Evolutionary conservation across 2,113 vertebrate species (phyloP), one percentile per base, ranked within the genome.

Genomic region (Galbula dea): DNA sequence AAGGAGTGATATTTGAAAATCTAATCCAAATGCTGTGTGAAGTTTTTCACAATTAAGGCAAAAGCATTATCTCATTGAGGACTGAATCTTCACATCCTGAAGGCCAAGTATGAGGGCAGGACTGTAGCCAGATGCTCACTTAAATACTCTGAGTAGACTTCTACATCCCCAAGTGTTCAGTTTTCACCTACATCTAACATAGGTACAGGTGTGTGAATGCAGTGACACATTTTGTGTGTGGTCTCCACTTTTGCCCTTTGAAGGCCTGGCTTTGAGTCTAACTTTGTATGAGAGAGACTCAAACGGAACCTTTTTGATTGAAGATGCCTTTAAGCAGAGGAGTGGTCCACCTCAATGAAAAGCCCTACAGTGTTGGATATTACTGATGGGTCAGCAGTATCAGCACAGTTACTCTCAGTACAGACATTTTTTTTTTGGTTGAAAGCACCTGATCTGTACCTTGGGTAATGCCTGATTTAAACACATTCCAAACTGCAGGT

Each of bases 371-470:
- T 34, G 11, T 3, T 72, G 46, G 52, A 36, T 83, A 7, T 76
- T 61, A 52, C 10, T 32, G 19, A 30, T 61, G 32, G 67, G 11
- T 71, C 46, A 73, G n/a, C 21, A 51, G 39, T 23, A n/a, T 65
- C n/a, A 58, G 30, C 67, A 54, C 0, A 0, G 29, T 75, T 90
- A 43, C 26, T 14, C 20, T 32, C 54, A 46, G 34, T 29, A 15
- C 54, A 73, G 26, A 11, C 4, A 0, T 37, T 45, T n/a, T n/a
- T n/a, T n/a, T n/a, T n/a, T 77, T 63, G 59, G 62, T 62, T 95
- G 84, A 80, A 80, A 94, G 72, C 82, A 91, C 95, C 91, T 94
- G 91, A 92, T 91, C 67, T 92, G 29, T 92, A 74, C 58, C 84
- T 91, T 94, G 86, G 51, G 87, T 94, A 63, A 80, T 84, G 84